Conservation (phyloP, 2,888 invertebrate species). For the Troglohyphantes excavatus region DNA sequence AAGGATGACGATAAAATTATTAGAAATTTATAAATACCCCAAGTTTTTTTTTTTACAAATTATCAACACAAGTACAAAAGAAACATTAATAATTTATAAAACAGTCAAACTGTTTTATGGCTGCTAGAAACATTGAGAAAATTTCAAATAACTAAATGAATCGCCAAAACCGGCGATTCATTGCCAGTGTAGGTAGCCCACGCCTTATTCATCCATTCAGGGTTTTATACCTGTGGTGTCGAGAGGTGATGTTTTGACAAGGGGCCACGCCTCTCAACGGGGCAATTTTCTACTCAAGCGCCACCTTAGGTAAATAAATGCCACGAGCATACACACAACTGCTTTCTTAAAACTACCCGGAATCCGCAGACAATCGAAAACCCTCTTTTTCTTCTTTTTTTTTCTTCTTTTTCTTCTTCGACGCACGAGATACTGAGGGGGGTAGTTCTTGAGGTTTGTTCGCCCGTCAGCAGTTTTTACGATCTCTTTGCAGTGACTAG, state of each 20-base stretch:
- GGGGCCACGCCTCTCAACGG: conserved; percentile 67
- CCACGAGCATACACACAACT: conserved; percentile 72
- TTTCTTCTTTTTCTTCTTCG: conserved; percentile 3
- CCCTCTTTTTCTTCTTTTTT: conserved; percentile 7
- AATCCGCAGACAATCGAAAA: conserved; percentile 69
- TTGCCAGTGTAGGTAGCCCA: conserved; percentile 35
- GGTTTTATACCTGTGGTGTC: conserved; percentile 69
- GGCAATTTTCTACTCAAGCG: conserved; percentile 77
- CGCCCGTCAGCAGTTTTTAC: conserved; percentile 73
- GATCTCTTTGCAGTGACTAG: conserved; percentile 38
- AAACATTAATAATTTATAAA: too few relatives aligned
- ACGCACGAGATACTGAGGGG: neutral
- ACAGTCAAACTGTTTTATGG: too few relatives aligned
- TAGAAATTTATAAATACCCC: too few relatives aligned
- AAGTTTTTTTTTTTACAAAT: too few relatives aligned
- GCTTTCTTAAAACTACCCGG: conserved; percentile 75
- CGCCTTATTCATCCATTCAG: neutral
- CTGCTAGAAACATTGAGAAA: too few relatives aligned
- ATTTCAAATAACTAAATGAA: too few relatives aligned
- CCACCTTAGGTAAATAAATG: conserved; percentile 77
- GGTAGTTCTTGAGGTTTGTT: conserved; percentile 56
- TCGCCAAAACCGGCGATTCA: neutral
- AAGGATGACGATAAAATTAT: too few relatives aligned
- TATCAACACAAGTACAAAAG: too few relatives aligned
- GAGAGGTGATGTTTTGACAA: conserved; percentile 77